Base-by-base conservation (phyloP, 2,797 vertebrate species). In the Acridotheres tristis region DNA sequence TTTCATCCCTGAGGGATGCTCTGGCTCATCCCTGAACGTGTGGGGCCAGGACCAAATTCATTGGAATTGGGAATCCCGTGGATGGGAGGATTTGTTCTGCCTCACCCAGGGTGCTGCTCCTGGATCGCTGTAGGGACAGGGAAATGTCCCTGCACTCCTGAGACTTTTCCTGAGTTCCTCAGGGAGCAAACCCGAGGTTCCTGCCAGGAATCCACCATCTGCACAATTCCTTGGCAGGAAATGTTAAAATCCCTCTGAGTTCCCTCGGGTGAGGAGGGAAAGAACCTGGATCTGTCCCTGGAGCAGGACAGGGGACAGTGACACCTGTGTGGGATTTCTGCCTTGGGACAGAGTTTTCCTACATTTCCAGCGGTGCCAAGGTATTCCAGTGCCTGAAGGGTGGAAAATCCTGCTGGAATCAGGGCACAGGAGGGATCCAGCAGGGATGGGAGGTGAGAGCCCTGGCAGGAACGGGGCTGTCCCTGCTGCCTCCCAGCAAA, bases 181-280 rank as follows among this genome's bases (percentile, higher is more conserved):
- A 5, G 80, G 90, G 93, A 91, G 29, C 45, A 12, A 27, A 30
- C 1, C 1, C 1, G 3, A 32, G 47, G 29, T 59, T 11, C 51
- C 78, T 80, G 92, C 95, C 92, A 97, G 91, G 65, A 93, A 71
- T 59, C 74, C 83, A 73, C 87, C 96, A 95, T 78, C 95, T 96
- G 96, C 94, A 85, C 62, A 43, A 16, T 27, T 67, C 83, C 86
- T 93, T 58, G 72, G 90, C 96, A 96, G 83, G 91, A 71, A 95
- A 78, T 32, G 40, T 36, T 66, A n/a, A 90, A 85, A 78, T 89
- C 54, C 75, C 9, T 65, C 67, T 0, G 11, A 55, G 57, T 25
- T 96, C 92, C 86, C 81, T 5, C 68, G 78, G 55, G 78, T n/a
- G 75, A 51, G 75, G 82, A 63, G 47, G 53, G 74, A 72, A 76